Conservation (phyloP, 1,140 invertebrate species). For the Pogonomyrmex barbatus region DNA sequence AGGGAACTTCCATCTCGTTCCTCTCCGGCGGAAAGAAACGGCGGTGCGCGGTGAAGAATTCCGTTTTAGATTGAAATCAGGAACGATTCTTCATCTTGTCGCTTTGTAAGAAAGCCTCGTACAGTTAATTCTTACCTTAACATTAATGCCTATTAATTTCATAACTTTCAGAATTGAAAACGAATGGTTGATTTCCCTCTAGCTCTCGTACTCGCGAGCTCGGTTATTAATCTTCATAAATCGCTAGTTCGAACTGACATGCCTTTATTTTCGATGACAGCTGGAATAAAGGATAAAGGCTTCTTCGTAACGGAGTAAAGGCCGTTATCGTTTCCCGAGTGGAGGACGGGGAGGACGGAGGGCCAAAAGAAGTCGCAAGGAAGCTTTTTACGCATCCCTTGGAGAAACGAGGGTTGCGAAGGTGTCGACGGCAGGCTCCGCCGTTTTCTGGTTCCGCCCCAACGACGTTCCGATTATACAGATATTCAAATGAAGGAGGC, state of each 20-base stretch:
- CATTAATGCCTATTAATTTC: not conserved
- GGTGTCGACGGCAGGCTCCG: conserved; percentile 79
- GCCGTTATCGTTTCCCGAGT: not conserved
- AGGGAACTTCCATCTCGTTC: conserved; percentile 53
- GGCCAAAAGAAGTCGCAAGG: conserved; percentile 65
- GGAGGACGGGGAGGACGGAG: not conserved
- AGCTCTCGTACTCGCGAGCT: not conserved
- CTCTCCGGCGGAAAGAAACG: conserved; percentile 61
- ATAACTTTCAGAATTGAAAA: not conserved
- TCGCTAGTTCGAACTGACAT: not conserved
- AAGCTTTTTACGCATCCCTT: conserved; percentile 80
- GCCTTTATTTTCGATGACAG: not conserved
- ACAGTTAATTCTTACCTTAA: not conserved
- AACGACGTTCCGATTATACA: conserved; percentile 85
- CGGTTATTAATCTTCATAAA: not conserved
- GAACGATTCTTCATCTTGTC: not conserved
- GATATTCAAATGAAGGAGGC: conserved; percentile 83
- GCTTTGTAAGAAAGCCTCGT: not conserved
- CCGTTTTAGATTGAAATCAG: conserved; percentile 23
- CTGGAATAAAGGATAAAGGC: not conserved
- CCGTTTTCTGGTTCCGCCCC: conserved; percentile 84
- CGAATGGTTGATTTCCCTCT: not conserved
- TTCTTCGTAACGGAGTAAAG: not conserved
- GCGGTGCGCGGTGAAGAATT: not conserved
- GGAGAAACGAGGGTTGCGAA: conserved; percentile 70